Percentiles rank a stretch among this genome's conserved stretches.
Conservation (phyloP, 2,113 vertebrate genomes). For the Eretmochelys imbricata region DNA sequence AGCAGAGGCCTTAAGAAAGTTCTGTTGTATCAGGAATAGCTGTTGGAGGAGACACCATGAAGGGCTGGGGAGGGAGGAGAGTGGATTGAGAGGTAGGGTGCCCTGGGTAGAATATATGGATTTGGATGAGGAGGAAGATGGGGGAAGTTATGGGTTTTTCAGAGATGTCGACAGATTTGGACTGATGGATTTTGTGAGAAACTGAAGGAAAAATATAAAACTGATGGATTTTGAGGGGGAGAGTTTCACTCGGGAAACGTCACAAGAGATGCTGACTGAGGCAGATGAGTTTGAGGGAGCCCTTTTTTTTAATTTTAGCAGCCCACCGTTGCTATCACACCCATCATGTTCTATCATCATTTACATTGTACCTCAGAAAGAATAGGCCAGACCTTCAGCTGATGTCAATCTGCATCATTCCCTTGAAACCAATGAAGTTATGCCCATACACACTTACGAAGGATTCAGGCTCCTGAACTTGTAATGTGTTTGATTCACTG, state of each 20-base stretch:
- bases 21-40: not conserved
- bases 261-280: not conserved
- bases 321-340: not conserved
- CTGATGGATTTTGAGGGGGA: slow-evolving; percentile 42
- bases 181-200: not conserved
- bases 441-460: not conserved
- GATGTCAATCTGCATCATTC: slow-evolving; percentile 9
- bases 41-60: not conserved
- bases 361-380: slow-evolving; percentile 10
- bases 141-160: not conserved
- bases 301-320: slow-evolving; percentile 3
- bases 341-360: slow-evolving; percentile 44
- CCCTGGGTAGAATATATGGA: not conserved
- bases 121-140: not conserved
- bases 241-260: slow-evolving; percentile 6
- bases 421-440: not conserved
- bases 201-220: slow-evolving; percentile 31
- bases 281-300: slow-evolving; percentile 12
- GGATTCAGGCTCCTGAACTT: not conserved
- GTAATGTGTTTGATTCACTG: not conserved
- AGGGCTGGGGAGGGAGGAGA: not conserved
- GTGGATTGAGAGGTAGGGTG: not conserved
- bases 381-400: not conserved
- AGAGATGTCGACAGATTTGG: not conserved
- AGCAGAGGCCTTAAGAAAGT: not conserved